A percentile compares a stretch with the other conserved stretches of the same genome.
phyloP scores from a whole-genome alignment of 2,113 vertebrate species.

The Meles meles region DNA sequence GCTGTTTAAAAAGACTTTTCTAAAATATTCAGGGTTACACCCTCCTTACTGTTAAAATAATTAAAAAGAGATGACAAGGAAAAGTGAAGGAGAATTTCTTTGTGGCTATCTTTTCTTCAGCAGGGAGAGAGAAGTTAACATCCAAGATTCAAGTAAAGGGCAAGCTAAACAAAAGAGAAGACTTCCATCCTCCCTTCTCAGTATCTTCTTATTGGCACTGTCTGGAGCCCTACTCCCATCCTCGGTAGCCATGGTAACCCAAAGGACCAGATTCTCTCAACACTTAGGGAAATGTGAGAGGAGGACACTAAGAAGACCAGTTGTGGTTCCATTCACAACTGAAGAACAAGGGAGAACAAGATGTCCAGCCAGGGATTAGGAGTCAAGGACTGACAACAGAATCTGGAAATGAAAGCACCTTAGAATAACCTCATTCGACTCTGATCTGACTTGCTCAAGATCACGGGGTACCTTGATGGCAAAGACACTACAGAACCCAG shows the following conservation, averaged over 20 bases:
- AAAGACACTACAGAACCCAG: not conserved
- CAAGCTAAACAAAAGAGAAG: not conserved
- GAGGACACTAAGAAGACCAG: not conserved
- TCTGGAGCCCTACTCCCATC: not conserved
- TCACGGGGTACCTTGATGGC: not conserved
- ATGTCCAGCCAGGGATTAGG: not conserved
- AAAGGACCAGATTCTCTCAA: not conserved
- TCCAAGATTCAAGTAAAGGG: not conserved
- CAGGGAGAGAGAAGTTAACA: not conserved
- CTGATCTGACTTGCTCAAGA: not conserved
- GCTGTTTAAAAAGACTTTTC: not conserved
- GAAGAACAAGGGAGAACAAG: not conserved
- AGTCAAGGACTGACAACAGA: not conserved
- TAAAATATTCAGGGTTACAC: not conserved
- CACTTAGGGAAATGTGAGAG: not conserved
- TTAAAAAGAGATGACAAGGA: not conserved
- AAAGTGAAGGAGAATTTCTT: not conserved
- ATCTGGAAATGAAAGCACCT: not conserved
- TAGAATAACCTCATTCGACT: not conserved
- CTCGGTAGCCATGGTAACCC: not conserved
- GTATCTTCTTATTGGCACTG: not conserved
- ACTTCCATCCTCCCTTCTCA: not conserved
- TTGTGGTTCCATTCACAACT: not conserved
- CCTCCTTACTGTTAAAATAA: not conserved
- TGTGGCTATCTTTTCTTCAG: not conserved